Percentiles rank a stretch among this genome's conserved stretches.
These are phyloP conservation scores for Botia kubotai DNA, from an alignment of 2,797 vertebrate genomes.

Conservation along the genomic window DNA sequence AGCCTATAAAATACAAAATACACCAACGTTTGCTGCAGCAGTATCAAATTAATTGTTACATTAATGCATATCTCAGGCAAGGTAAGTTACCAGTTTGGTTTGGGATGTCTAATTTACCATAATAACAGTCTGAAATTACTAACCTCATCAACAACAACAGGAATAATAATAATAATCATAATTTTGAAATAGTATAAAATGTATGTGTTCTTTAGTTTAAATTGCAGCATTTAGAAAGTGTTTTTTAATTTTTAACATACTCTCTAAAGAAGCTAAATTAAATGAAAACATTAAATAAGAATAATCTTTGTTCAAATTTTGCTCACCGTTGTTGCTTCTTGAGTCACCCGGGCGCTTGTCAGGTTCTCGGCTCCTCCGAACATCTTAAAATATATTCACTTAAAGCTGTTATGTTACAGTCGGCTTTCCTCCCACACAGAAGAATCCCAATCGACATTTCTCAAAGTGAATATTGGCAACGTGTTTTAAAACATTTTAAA, in stretches of 20 bases:
- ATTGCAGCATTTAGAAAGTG: too few species aligned
- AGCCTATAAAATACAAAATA: too few species aligned
- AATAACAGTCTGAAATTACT: not conserved
- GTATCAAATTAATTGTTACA: too few species aligned
- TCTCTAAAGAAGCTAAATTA: not conserved
- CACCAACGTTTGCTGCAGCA: too few species aligned
- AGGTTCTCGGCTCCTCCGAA: conserved; percentile 33
- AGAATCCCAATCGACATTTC: conserved; percentile 26
- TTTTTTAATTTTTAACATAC: too few species aligned
- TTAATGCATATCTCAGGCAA: too few species aligned
- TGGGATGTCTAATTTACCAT: not conserved
- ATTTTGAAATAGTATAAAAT: not conserved
- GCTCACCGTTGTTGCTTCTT: conserved; percentile 23
- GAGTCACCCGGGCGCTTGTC: conserved; percentile 21
- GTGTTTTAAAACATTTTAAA: conserved; percentile 29
- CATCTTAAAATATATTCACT: conserved; percentile 11
- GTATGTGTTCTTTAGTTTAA: too few species aligned
- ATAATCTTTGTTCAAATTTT: conserved; percentile 29
- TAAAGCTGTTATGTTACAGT: conserved; percentile 27
- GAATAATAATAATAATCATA: not conserved
- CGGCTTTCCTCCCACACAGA: conserved; percentile 39
- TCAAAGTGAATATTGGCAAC: conserved; percentile 24
- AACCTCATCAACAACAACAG: not conserved
- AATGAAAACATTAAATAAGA: conserved; percentile 19
- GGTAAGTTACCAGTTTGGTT: not conserved